A percentile compares a stretch with the other conserved stretches of the same genome.
Conservation (phyloP, 2,113 vertebrate genomes). For the Lycocorax pyrrhopterus region DNA sequence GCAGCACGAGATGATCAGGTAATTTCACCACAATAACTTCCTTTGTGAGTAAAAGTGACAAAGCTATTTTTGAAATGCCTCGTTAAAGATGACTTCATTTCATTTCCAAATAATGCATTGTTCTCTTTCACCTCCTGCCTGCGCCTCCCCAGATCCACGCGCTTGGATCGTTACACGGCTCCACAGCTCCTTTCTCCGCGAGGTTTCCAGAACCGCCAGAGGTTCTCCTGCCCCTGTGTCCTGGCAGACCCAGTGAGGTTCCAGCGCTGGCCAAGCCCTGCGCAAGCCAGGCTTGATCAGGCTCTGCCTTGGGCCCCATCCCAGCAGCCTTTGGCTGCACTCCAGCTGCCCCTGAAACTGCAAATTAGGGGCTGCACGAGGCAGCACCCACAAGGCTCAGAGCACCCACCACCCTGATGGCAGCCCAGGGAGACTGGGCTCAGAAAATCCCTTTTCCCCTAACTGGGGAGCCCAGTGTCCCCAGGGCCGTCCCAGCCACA, state of each 20-base stretch:
- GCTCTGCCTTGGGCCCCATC: neutral
- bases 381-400: neutral
- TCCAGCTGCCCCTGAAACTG: accelerated
- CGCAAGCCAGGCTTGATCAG: neutral
- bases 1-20: constrained; percentile 9
- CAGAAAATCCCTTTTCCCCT: neutral
- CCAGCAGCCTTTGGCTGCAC: neutral
- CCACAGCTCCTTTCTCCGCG: neutral
- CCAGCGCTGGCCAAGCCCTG: neutral
- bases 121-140: neutral
- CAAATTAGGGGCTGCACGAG: accelerated
- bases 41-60: constrained; percentile 38
- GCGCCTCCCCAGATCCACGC: accelerated
- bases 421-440: neutral
- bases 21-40: constrained; percentile 49
- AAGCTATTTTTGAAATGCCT: constrained; percentile 4
- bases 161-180: accelerated
- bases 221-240: neutral
- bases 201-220: neutral
- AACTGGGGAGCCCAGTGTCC: neutral
- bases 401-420: no score
- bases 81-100: neutral
- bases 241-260: accelerated
- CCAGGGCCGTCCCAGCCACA: neutral
- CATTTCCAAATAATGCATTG: neutral